Conservation (phyloP, 2,797 vertebrate genomes). For the Apogon talboti region DNA sequence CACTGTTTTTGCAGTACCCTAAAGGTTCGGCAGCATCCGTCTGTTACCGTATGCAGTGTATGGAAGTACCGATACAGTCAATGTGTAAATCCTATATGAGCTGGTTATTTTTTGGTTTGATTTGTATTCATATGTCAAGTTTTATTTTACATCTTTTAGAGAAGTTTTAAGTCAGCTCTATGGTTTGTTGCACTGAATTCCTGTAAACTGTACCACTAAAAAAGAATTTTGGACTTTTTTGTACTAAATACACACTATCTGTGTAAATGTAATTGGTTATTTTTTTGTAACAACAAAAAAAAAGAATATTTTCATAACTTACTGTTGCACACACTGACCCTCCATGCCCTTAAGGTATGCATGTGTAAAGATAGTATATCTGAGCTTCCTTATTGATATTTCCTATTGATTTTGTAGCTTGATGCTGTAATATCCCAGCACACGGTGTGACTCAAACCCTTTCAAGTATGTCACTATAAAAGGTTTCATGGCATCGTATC, state of each 20-base stretch:
- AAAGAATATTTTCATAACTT: too few species aligned
- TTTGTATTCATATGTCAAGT: too few species aligned
- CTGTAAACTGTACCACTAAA: too few species aligned
- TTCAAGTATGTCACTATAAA: background rate
- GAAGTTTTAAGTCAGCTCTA: too few species aligned
- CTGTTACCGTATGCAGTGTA: background rate
- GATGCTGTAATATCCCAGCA: slow-evolving; percentile 10
- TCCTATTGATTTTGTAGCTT: slow-evolving; percentile 41
- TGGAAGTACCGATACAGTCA: background rate
- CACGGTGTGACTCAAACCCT: background rate
- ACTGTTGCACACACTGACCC: background rate
- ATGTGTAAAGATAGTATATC: slow-evolving; percentile 11
- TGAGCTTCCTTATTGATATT: slow-evolving; percentile 35
- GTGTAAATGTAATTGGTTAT: too few species aligned
- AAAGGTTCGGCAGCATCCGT: background rate
- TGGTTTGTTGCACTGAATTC: too few species aligned
- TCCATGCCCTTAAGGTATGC: background rate
- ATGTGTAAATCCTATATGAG: background rate
- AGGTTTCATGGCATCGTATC: background rate
- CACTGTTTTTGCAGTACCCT: background rate
- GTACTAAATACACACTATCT: too few species aligned
- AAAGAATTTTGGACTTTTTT: too few species aligned
- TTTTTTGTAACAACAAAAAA: too few species aligned
- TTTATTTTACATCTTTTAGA: too few species aligned
- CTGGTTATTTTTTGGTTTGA: background rate